A percentile compares a stretch with the other conserved stretches of the same genome.
phyloP scores from a whole-genome alignment of 2,113 vertebrate species.

The Acanthochromis polyacanthus region DNA sequence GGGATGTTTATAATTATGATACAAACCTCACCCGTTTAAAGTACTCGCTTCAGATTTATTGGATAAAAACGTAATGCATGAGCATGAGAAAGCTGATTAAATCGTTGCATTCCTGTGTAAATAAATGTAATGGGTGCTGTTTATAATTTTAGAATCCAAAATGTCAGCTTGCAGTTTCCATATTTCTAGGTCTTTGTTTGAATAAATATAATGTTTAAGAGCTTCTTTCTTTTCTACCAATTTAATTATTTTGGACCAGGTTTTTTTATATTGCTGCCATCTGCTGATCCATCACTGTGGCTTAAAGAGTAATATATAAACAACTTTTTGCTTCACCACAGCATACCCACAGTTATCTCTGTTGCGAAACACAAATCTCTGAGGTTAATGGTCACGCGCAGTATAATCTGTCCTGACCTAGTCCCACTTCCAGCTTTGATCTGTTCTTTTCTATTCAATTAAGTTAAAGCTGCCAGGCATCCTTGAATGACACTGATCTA shows the following conservation, averaged over 20 bases:
- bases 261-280: conserved; percentile 23
- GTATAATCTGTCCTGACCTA: conserved; percentile 29
- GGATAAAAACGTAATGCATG: conserved; percentile 31
- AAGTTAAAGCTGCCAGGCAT: conserved; percentile 22
- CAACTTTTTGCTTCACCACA: conserved; percentile 48
- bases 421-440: conserved; percentile 35
- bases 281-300: conserved; percentile 17
- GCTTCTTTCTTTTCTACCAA: neutral
- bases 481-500: conserved; percentile 24
- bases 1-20: conserved; percentile 70
- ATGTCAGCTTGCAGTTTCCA: conserved; percentile 15
- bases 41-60: conserved; percentile 50
- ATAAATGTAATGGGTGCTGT: conserved; percentile 26
- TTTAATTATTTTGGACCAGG: neutral
- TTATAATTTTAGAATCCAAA: conserved; percentile 40
- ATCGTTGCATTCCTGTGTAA: conserved; percentile 11
- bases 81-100: conserved; percentile 47
- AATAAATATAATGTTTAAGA: conserved; percentile 30
- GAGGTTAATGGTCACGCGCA: conserved; percentile 52
- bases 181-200: conserved; percentile 28
- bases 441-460: conserved; percentile 13
- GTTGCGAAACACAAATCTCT: conserved; percentile 42
- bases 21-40: conserved; percentile 72
- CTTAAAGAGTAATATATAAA: conserved; percentile 53
- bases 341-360: conserved; percentile 44